A percentile compares a stretch with the other conserved stretches of the same genome.
These are phyloP conservation scores for Aldabrachelys gigantea DNA, from an alignment of 2,113 vertebrate genomes.

Conservation along the genomic window DNA sequence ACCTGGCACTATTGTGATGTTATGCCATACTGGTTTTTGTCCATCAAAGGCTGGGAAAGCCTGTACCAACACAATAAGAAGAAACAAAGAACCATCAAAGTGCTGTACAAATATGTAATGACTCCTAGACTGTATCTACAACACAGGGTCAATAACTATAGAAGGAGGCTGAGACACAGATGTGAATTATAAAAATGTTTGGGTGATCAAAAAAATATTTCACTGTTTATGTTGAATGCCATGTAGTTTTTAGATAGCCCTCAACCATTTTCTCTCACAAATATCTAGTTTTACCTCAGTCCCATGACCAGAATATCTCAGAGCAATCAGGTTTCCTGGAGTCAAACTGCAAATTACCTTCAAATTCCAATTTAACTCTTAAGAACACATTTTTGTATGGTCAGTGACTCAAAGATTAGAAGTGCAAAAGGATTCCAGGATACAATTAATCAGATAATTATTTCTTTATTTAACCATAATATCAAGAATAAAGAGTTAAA, in stretches of 20 bases:
- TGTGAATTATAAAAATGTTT: neutral
- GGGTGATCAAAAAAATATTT: neutral
- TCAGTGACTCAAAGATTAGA: neutral
- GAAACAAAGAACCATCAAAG: neutral
- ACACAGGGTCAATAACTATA: too few species aligned
- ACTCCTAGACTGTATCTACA: too few species aligned
- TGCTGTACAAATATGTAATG: neutral
- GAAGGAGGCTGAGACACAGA: neutral
- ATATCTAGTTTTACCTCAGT: neutral
- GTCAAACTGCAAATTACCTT: neutral
- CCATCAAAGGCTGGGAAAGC: neutral
- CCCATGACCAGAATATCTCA: neutral
- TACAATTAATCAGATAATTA: neutral
- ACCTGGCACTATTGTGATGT: neutral
- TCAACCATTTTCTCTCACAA: neutral
- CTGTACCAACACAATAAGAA: neutral
- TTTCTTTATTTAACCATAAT: neutral
- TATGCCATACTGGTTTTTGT: fast-evolving
- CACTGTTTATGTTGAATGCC: neutral
- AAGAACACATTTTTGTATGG: neutral
- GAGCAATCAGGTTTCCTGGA: neutral
- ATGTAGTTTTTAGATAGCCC: neutral
- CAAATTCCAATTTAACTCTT: neutral
- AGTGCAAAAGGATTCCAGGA: neutral
- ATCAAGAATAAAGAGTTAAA: neutral